Percentiles rank a stretch among this genome's conserved stretches.
phyloP scores from a whole-genome alignment of 2,797 vertebrate genomes.

The Brotogeris chrysoptera region DNA sequence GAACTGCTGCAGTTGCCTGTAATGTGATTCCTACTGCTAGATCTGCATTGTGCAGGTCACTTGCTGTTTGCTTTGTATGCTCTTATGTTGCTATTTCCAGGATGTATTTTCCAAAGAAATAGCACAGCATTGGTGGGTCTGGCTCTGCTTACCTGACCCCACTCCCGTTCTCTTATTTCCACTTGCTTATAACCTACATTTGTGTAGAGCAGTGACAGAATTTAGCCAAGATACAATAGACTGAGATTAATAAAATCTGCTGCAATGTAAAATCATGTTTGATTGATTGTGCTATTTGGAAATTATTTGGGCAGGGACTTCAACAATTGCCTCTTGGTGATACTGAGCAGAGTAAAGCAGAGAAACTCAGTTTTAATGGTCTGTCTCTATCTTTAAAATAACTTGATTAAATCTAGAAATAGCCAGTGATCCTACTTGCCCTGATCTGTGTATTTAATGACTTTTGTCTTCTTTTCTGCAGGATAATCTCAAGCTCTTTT shows the following conservation, averaged over 20 bases:
- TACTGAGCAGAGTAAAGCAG: not conserved
- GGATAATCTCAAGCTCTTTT: constrained; percentile 81
- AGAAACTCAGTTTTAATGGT: not conserved
- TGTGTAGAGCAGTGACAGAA: not conserved
- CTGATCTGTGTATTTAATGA: not conserved
- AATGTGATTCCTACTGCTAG: not conserved
- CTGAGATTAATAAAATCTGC: not conserved
- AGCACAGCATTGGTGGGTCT: not conserved
- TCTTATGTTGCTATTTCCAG: not conserved
- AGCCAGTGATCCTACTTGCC: not conserved
- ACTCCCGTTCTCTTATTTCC: not conserved
- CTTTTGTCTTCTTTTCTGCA: constrained; percentile 65
- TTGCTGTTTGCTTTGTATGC: not conserved
- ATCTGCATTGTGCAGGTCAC: not conserved
- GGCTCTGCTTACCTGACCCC: not conserved
- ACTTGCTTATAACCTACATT: not conserved
- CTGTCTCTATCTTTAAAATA: not conserved
- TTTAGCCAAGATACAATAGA: not conserved
- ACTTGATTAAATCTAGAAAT: not conserved
- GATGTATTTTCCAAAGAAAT: not conserved
- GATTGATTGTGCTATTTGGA: not conserved
- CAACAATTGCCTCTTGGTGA: not conserved
- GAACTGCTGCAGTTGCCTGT: not conserved
- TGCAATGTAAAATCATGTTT: not conserved
- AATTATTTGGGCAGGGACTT: not conserved